phyloP scores from a whole-genome alignment of 2,113 vertebrate genomes.

The Solea solea region DNA sequence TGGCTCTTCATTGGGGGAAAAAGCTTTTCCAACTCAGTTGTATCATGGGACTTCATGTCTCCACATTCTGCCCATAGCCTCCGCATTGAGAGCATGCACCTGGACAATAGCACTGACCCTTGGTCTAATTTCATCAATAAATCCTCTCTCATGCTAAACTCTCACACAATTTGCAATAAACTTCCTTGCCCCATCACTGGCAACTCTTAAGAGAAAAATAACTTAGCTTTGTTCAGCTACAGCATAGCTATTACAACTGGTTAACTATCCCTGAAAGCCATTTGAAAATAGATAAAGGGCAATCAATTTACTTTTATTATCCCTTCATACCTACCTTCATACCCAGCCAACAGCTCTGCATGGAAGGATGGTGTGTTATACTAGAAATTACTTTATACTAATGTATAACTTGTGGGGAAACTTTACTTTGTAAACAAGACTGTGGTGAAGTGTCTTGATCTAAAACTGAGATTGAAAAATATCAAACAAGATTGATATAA shows the following conservation, averaged over 20 bases:
- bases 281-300: conserved; percentile 2
- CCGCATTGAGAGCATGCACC: no score
- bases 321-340: background rate
- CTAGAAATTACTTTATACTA: background rate
- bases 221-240: background rate
- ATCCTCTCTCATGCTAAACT: background rate
- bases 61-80: background rate
- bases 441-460: no score
- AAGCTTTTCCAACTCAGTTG: no score
- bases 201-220: background rate
- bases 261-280: conserved; percentile 7
- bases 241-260: background rate
- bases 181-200: background rate
- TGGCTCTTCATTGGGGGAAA: no score
- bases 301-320: background rate
- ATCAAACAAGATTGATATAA: no score
- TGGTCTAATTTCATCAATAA: background rate
- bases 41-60: background rate
- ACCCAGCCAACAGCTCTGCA: background rate
- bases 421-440: no score
- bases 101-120: background rate
- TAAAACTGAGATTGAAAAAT: no score
- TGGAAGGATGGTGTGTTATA: background rate
- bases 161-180: background rate
- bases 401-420: background rate